A percentile compares a stretch with the other conserved stretches of the same genome.
These are phyloP conservation scores for Elachura formosa DNA, from an alignment of 2,113 vertebrate genomes.

Conservation along the genomic window DNA sequence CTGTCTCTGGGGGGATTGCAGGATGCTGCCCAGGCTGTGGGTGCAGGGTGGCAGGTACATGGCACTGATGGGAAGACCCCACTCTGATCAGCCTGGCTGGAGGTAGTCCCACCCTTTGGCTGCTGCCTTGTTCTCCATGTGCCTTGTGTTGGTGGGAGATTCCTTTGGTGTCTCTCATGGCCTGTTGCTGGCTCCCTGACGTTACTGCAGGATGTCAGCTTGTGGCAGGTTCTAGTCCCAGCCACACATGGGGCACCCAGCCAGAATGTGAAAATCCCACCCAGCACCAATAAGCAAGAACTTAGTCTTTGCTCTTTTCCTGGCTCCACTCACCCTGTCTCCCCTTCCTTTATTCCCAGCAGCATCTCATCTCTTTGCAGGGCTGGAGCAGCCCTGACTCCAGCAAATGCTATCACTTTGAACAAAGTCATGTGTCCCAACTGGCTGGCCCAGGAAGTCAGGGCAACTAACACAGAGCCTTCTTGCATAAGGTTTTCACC, in stretches of 20 bases:
- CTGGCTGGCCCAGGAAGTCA: not conserved
- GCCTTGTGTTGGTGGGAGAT: not conserved
- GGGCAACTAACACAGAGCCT: not conserved
- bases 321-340: not conserved
- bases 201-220: not conserved
- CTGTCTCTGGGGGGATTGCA: not conserved
- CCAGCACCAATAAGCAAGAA: not conserved
- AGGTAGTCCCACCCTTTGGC: not conserved
- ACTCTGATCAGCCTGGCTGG: not conserved
- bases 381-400: not conserved
- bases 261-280: not conserved
- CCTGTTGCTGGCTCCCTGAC: not conserved
- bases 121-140: fast-evolving
- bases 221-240: not conserved
- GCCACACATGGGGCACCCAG: fast-evolving
- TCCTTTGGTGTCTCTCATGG: not conserved
- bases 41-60: not conserved
- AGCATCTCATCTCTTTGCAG: fast-evolving
- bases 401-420: not conserved
- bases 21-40: not conserved
- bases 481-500: not conserved
- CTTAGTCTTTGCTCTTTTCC: not conserved
- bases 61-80: not conserved
- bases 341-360: not conserved
- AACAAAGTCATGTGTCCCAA: not conserved